Conservation (phyloP, 2,888 invertebrate species). For the Caenorhabditis sp. region DNA sequence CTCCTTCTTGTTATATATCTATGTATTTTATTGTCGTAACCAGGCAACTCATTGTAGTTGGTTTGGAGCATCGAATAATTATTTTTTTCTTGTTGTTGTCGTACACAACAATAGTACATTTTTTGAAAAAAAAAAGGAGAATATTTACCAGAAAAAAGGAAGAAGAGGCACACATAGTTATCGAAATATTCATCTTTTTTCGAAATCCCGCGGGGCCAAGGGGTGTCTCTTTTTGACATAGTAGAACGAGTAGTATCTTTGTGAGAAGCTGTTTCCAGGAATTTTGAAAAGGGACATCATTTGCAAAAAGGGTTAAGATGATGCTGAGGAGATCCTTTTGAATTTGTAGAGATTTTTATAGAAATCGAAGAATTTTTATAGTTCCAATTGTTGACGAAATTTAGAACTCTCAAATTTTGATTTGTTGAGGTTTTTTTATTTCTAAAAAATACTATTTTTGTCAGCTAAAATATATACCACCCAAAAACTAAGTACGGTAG, state of each 20-base stretch:
- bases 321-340: no score
- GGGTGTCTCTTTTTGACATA: background rate
- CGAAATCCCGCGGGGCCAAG: background rate
- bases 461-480: no score
- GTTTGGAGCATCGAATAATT: background rate
- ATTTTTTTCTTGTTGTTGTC: background rate
- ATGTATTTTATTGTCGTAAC: background rate
- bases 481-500: no score
- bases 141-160: background rate
- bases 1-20: no score
- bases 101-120: background rate
- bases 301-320: no score
- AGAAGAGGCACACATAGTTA: background rate
- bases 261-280: background rate
- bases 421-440: no score
- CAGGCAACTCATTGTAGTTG: background rate
- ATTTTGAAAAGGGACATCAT: background rate
- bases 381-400: no score
- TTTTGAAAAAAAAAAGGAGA: background rate
- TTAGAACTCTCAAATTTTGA: no score
- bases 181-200: constrained; percentile 1
- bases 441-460: no score
- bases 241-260: constrained; percentile 16
- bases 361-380: no score
- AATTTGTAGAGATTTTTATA: no score